Percentiles rank a stretch among this genome's conserved stretches.
Evolutionary conservation across 2,797 vertebrate species (phyloP).

Genomic region (Poeciliopsis paucimaculata): DNA sequence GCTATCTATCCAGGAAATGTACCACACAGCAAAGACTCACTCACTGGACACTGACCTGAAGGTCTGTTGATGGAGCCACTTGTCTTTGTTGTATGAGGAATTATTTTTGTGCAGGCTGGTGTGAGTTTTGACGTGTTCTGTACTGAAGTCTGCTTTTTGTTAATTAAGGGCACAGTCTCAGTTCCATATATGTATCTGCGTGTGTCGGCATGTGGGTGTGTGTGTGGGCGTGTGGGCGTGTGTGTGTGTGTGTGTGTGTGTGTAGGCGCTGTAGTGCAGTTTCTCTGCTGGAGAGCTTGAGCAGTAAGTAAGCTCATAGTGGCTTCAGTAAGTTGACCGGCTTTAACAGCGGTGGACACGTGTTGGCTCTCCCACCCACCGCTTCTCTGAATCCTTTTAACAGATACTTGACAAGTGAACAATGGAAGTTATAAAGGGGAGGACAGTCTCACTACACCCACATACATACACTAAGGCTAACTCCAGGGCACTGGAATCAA

Average conservation of each 20-base stretch:
- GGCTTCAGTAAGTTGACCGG: constrained; percentile 37
- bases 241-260: constrained; percentile 18
- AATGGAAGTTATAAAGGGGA: constrained; percentile 41
- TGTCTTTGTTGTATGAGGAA: constrained; percentile 57
- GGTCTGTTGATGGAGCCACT: constrained; percentile 33
- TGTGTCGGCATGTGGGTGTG: constrained; percentile 31
- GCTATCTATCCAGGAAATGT: not conserved
- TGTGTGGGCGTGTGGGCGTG: constrained; percentile 28
- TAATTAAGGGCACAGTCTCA: constrained; percentile 17
- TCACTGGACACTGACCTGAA: constrained; percentile 53
- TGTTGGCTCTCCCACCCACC: constrained; percentile 63
- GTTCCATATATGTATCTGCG: not conserved
- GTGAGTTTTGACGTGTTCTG: constrained; percentile 37
- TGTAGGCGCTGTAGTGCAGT: constrained; percentile 54
- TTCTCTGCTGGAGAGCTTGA: constrained; percentile 48
- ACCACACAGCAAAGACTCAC: not conserved
- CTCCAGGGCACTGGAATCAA: constrained; percentile 43
- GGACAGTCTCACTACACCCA: constrained; percentile 54
- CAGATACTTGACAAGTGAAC: constrained; percentile 53
- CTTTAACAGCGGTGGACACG: constrained; percentile 44
- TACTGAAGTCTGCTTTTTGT: constrained; percentile 14
- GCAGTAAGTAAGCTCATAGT: constrained; percentile 46
- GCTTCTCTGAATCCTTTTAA: constrained; percentile 55
- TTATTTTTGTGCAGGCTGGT: constrained; percentile 50
- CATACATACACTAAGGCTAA: constrained; percentile 41